Evolutionary conservation across 2,888 invertebrate genomes (phyloP), one percentile per base, ranked within the genome.

Genomic region (Sarcophaga rosellei): DNA sequence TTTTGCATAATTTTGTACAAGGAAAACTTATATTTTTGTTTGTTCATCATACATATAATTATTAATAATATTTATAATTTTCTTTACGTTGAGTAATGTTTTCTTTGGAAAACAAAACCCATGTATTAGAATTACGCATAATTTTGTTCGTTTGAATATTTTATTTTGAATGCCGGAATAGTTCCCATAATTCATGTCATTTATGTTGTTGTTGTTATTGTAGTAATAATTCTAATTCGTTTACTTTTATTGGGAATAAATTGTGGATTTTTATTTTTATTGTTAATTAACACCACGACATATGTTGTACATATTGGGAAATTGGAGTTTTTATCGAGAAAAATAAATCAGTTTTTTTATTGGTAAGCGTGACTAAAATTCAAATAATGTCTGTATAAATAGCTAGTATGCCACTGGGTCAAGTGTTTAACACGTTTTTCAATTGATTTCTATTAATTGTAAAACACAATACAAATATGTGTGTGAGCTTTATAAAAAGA

Each of bases 1-100:
- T 83, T 83, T 83, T 77, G 77, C 77, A 81, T 81, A 77, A 72
- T 62, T 82, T 23, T 44, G 10, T 35, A 8, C 10, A 2, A 35
- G 35, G 35, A 35, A 35, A 35, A 35, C 35, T 10, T 35, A 35
- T 57, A 20, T 53, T 70, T 79, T 59, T 78, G 2, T 21, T 21
- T 59, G 45, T 63, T 11, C 15, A 4, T 12, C 15, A 15, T 15
- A 20, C 15, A 15, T 15, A 20, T 17, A 62, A 69, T 69, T 69
- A 72, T 72, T 44, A 21, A 44, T 66, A 80, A 66, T 73, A 72
- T 53, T 23, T 59, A 57, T 44, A 79, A 70, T 63, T 79, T 70
- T 65, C 5, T 62, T 53, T 79, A 72, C 3, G 25, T 59, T 68
- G 20, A 45, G 59, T 69, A 62, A 69, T 47, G 20, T 62, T 8